phyloP scores from a whole-genome alignment of 2,888 invertebrate species.

The Neoaliturus tenellus region DNA sequence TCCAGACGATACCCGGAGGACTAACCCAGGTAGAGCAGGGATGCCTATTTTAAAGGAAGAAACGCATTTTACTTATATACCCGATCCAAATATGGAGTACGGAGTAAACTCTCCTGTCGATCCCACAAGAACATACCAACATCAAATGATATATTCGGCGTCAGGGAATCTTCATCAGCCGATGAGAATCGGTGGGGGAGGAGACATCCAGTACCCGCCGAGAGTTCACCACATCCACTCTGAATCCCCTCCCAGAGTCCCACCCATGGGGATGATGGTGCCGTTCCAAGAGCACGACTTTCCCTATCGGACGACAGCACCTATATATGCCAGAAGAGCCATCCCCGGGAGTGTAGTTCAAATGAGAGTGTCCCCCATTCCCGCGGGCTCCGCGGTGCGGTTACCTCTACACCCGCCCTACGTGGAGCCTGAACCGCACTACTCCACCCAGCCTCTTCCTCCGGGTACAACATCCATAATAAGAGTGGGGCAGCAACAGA shows the following conservation, averaged over 20 bases:
- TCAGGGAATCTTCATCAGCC: conserved; percentile 58
- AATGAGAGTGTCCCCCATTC: conserved; percentile 64
- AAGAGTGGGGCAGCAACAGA: conserved; percentile 71
- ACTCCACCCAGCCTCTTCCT: conserved; percentile 62
- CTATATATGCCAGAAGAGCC: conserved; percentile 57
- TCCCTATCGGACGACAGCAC: conserved; percentile 39
- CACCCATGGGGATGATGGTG: conserved; percentile 58
- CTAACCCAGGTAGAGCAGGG: conserved; percentile 35
- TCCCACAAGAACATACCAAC: conserved; percentile 50
- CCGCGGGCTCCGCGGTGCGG: conserved; percentile 50
- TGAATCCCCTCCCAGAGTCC: conserved; percentile 56
- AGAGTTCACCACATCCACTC: conserved; percentile 46
- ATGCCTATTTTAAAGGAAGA: conserved; percentile 56
- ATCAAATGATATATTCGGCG: conserved; percentile 54
- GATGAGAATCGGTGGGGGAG: conserved; percentile 59
- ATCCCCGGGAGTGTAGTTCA: conserved; percentile 62
- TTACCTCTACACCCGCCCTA: conserved; percentile 55
- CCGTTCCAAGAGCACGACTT: conserved; percentile 55
- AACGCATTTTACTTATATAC: conserved; percentile 51
- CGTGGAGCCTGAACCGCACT: conserved; percentile 63
- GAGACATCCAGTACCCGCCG: conserved; percentile 50
- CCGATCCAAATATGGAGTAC: conserved; percentile 53
- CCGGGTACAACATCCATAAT: conserved; percentile 65
- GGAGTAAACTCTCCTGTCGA: conserved; percentile 52
- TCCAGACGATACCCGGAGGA: conserved; percentile 57